A percentile compares a stretch with the other conserved stretches of the same genome.
phyloP scores from a whole-genome alignment of 2,888 invertebrate species.

The Polydesmus complanatus region DNA sequence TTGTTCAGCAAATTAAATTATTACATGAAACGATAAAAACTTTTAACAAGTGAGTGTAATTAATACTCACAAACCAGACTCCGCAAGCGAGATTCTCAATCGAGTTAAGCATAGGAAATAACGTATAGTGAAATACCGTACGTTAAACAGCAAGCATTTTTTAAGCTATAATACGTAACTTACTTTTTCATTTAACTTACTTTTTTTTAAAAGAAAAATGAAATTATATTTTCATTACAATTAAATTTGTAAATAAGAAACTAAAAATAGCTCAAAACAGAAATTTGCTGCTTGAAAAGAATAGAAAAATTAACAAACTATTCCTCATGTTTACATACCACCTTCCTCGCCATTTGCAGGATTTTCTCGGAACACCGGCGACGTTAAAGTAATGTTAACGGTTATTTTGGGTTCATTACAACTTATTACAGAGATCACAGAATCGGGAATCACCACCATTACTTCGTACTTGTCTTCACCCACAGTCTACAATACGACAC shows the following conservation, averaged over 20 bases:
- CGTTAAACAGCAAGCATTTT: too few relatives aligned
- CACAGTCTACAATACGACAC: slow-evolving; percentile 4
- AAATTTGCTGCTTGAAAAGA: too few relatives aligned
- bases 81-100: too few relatives aligned
- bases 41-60: not conserved
- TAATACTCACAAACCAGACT: not conserved
- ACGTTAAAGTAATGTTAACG: slow-evolving; percentile 80
- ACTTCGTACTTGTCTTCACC: slow-evolving; percentile 66
- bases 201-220: too few relatives aligned
- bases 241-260: too few relatives aligned
- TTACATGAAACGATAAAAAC: not conserved
- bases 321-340: slow-evolving; percentile 13
- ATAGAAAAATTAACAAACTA: too few relatives aligned
- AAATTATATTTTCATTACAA: too few relatives aligned
- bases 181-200: too few relatives aligned
- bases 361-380: slow-evolving; percentile 74
- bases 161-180: too few relatives aligned
- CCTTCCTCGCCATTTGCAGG: slow-evolving; percentile 19
- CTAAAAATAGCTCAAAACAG: too few relatives aligned
- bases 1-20: slow-evolving; percentile 15
- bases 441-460: slow-evolving; percentile 67
- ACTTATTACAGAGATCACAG: slow-evolving; percentile 69
- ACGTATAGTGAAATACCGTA: too few relatives aligned
- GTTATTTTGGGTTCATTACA: slow-evolving; percentile 47
- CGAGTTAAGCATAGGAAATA: too few relatives aligned